These are phyloP conservation scores for Lucifuga dentata DNA, from an alignment of 2,113 vertebrate genomes.

Conservation along the genomic window DNA sequence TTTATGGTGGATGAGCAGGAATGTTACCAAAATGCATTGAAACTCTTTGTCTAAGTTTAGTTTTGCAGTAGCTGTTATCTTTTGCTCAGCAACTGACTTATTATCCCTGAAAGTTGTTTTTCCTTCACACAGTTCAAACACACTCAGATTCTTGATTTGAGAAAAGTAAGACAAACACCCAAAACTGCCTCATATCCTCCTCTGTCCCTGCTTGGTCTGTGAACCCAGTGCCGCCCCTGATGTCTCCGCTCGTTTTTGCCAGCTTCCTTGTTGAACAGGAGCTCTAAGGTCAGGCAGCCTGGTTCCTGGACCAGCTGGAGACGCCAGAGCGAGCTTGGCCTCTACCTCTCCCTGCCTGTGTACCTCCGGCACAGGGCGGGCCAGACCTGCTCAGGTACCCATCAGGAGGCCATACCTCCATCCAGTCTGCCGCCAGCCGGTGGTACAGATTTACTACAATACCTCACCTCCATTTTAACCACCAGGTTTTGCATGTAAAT, in stretches of 20 bases:
- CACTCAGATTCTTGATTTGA: constrained; percentile 32
- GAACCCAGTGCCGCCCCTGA: constrained; percentile 56
- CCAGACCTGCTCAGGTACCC: constrained; percentile 74
- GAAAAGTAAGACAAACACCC: constrained; percentile 10
- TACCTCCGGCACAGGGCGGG: constrained; percentile 61
- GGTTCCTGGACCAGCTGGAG: constrained; percentile 74
- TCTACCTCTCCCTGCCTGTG: constrained; percentile 75
- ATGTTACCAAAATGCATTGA: background rate
- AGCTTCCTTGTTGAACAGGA: constrained; percentile 75
- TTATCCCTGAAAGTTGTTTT: constrained; percentile 9
- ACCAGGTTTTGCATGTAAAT: constrained; percentile 45
- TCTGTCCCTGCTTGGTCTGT: constrained; percentile 52
- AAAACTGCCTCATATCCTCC: background rate
- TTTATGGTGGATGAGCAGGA: background rate
- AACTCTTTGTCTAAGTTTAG: background rate
- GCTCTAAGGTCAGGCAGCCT: constrained; percentile 58
- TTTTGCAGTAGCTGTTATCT: no score
- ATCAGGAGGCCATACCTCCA: background rate
- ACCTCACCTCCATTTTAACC: constrained; percentile 45
- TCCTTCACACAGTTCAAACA: no score
- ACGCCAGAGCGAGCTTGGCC: constrained; percentile 64
- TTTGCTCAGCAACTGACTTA: background rate
- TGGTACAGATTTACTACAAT: constrained; percentile 9
- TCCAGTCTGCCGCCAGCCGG: constrained; percentile 18
- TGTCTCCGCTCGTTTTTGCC: constrained; percentile 68